Evolutionary conservation across 2,797 vertebrate species (phyloP).

Genomic region (Melanotaenia pygmaea): DNA sequence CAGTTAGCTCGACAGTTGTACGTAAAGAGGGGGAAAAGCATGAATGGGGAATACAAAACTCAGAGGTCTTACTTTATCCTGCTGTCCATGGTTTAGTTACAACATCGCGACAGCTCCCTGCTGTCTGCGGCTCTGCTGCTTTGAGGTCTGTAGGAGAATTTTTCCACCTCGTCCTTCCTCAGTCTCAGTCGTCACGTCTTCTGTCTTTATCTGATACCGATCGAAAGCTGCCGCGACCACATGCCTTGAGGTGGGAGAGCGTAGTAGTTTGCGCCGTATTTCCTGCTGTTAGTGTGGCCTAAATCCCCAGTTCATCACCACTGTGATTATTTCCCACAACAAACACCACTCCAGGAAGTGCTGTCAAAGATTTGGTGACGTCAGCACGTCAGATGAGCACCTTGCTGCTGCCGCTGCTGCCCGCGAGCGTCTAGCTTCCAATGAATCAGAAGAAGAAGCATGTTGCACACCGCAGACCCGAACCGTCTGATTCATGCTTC

Average conservation of each 20-base stretch:
- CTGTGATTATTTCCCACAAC: conserved; percentile 75
- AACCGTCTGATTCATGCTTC: conserved; percentile 35
- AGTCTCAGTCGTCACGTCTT: conserved; percentile 26
- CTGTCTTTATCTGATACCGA: conserved; percentile 43
- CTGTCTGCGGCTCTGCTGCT: conserved; percentile 64
- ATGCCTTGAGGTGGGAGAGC: conserved; percentile 46
- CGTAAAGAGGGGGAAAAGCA: not conserved
- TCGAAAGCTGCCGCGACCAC: conserved; percentile 40
- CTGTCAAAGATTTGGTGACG: conserved; percentile 80
- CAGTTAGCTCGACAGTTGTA: conserved; percentile 45
- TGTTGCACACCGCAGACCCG: conserved; percentile 6
- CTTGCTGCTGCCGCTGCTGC: conserved; percentile 38
- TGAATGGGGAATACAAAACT: conserved; percentile 16
- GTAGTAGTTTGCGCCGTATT: conserved; percentile 14
- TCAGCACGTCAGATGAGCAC: conserved; percentile 74
- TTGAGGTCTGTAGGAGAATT: conserved; percentile 50
- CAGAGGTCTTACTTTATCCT: conserved; percentile 88
- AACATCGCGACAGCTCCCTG: conserved; percentile 86
- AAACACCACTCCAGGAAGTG: conserved; percentile 86
- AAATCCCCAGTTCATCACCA: conserved; percentile 56
- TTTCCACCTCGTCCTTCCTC: conserved; percentile 38
- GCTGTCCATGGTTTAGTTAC: conserved; percentile 90
- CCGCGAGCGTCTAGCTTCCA: conserved; percentile 27
- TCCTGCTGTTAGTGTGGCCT: conserved; percentile 21
- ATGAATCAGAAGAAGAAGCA: conserved; percentile 15